Evolutionary conservation across 2,113 vertebrate genomes (phyloP).

Genomic region (Herpailurus yagouaroundi): DNA sequence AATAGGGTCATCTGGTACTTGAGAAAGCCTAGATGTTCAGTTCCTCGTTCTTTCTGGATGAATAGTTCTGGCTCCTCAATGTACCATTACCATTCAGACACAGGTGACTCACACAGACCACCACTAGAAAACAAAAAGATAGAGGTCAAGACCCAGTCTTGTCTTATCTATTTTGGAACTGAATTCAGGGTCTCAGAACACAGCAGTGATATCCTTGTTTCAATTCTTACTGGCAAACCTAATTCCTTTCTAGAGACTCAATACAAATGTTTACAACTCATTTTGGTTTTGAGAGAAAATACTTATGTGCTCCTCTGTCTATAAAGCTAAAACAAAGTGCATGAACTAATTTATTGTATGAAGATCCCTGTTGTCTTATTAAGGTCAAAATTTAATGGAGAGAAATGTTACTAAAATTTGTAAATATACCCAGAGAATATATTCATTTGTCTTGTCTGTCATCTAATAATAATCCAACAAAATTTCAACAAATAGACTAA

Average conservation of each 20-base stretch:
- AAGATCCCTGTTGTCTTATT: constrained; percentile 46
- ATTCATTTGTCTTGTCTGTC: constrained; percentile 55
- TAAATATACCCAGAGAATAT: constrained; percentile 65
- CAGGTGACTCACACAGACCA: background rate
- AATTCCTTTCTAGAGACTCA: constrained; percentile 27
- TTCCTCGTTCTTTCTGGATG: background rate
- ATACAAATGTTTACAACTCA: background rate
- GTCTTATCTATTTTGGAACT: constrained; percentile 25
- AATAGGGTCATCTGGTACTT: background rate
- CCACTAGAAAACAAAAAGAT: background rate
- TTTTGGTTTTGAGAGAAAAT: constrained; percentile 59
- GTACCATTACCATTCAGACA: background rate
- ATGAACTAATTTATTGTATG: constrained; percentile 38
- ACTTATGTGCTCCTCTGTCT: background rate
- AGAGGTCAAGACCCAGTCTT: background rate
- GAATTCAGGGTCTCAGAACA: constrained; percentile 20
- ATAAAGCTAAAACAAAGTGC: constrained; percentile 50
- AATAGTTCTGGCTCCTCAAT: background rate
- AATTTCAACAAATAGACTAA: constrained; percentile 58
- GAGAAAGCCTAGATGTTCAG: background rate
- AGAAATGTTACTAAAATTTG: constrained; percentile 67
- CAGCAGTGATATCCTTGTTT: background rate
- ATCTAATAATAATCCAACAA: constrained; percentile 44
- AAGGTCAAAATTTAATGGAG: constrained; percentile 64
- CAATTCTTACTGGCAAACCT: background rate